Evolutionary conservation across 2,888 invertebrate species (phyloP), one percentile per base, ranked within the genome.

Genomic region (Cerastoderma edule): DNA sequence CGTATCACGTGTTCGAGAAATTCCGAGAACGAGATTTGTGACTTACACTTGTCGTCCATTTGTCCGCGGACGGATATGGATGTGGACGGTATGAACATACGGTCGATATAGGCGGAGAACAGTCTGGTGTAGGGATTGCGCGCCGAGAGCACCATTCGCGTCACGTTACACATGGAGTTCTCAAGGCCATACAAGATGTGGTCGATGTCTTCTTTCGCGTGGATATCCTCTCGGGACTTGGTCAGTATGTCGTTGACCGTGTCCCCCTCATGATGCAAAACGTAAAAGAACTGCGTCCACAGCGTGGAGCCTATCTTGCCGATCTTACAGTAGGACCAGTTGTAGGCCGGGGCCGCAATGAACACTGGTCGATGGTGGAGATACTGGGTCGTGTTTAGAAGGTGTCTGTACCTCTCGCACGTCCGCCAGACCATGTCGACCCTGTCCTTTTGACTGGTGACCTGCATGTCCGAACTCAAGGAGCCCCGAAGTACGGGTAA

Each of bases 271-370:
- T 60, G 60, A 24, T 39, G 39, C 2, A 60, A 27, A 24, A 60
- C 39, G 27, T 60, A 60, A 39, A 60, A 60, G 24, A 60, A 60
- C 39, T 39, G 60, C 8, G 60, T 60, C 60, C 35, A 39, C 22
- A 60, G 24, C 16, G 60, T 60, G 6, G 60, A 60, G 2, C 60
- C 60, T 16, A 60, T 60, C 24, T 60, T 60, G 5, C 60, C 60
- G 27, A 60, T 60, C 39, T 60, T 60, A 39, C 60, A 60, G n/a
- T 60, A 60, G 1, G 60, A 60, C 60, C 60, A 60, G n/a, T 60
- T 39, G 33, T 60, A 60, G n/a, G 10, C 19, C 5, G 60, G 4
- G 19, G 60, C 24, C 22, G 60, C 24, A 27, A 39, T 24, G 24
- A 39, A 60, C 27, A 60, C 60, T 2, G 60, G 24, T 16, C 2